Base-by-base conservation (phyloP, 2,888 invertebrate species). In the Troides aeacus region DNA sequence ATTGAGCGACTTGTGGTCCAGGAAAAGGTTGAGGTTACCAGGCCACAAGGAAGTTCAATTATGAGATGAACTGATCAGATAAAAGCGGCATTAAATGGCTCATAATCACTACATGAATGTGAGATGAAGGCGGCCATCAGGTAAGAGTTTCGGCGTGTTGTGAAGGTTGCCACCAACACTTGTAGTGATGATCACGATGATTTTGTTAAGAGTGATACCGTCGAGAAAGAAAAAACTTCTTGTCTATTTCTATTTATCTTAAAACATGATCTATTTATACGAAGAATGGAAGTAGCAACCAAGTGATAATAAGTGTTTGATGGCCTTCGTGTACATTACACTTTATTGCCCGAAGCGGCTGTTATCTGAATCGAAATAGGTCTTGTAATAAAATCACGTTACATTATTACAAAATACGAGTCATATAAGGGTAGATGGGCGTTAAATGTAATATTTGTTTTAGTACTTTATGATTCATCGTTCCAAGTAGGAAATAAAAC, bases 321-420 rank as follows among this genome's bases (percentile, higher is more conserved):
- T 62, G 23, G 21, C 21, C 42, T 62, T 46, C 12, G 15, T 62
- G 10, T 46, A 46, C 61, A 24, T 53, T 18, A 46, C 50, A 24
- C 62, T 62, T 62, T 62, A 62, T 62, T 62, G 30, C 50, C 62
- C 50, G n/a, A 62, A 62, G 30, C 18, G 24, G 62, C 62, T 53
- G 15, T 53, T 30, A 62, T 62, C 8, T 53, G 50, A 62, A 62
- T 24, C 62, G 62, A 39, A 62, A 46, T 62, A 7, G 42, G 24
- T 24, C 30, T 18, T 23, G 24, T 53, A 15, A 62, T 62, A 64
- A 69, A 61, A 64, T 61, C 24, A 17, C 36, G 61, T 15, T 23
- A 62, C 23, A 23, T 58, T 58, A 58, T 23, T 15, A 23, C 57
- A 10, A 58, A 58, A 58, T 24, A 15, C 23, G 7, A 58, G 15